Percentiles rank a stretch among this genome's conserved stretches.
phyloP scores from a whole-genome alignment of 2,888 invertebrate species.

The Clitarchus hookeri region DNA sequence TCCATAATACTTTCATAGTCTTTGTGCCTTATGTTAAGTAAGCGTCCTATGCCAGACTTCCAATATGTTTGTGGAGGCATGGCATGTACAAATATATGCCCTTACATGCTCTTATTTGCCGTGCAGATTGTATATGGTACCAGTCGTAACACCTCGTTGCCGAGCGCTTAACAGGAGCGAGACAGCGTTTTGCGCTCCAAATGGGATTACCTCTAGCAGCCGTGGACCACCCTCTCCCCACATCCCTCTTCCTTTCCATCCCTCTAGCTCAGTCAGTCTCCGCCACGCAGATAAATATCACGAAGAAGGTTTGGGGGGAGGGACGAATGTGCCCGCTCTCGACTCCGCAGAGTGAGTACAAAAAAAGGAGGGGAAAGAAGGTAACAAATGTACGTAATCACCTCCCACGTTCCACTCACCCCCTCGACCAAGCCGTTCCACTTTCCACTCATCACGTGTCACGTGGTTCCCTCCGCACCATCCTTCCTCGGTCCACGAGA shows the following conservation, averaged over 20 bases:
- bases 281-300: background rate
- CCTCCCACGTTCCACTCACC: background rate
- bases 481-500: too few species aligned
- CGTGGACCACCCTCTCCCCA: background rate
- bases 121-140: too few species aligned
- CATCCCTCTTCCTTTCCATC: background rate
- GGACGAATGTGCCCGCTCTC: background rate
- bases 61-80: too few species aligned
- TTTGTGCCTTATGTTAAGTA: too few species aligned
- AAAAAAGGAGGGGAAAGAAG: conserved; percentile 7
- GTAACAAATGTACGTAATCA: background rate
- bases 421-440: background rate
- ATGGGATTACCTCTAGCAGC: background rate
- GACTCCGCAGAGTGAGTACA: background rate
- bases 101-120: too few species aligned
- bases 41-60: too few species aligned
- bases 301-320: background rate
- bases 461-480: background rate
- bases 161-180: background rate
- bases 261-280: background rate
- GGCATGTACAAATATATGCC: too few species aligned
- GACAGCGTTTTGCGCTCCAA: background rate
- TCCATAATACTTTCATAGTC: too few species aligned
- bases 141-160: too few species aligned
- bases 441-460: conserved; percentile 6